Base-by-base conservation (phyloP, 2,113 vertebrate species). In the Irena cyanogastra region DNA sequence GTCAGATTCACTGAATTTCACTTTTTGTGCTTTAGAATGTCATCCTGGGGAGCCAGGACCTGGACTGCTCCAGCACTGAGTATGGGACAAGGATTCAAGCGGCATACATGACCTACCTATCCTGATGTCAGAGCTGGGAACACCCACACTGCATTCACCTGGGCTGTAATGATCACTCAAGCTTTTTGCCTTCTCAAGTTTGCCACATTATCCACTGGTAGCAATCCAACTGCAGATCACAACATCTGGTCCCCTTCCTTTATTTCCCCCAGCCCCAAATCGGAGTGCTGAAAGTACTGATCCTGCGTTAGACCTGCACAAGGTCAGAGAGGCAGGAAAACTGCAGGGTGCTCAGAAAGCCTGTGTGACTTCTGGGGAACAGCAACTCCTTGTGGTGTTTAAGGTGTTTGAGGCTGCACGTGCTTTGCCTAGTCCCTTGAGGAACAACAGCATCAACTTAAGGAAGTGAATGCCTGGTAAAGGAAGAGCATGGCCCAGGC, bases 81-180 rank as follows among this genome's bases (percentile, higher is more conserved):
- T 1, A 57, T 4, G 35, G 28, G 26, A 42, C 22, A 27, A 80
- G 37, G 42, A 65, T 37, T 26, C 30, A 28, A 21, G 22, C n/a
- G 30, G 11, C 6, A 3, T 4, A 18, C 0, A 1, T n/a, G 15
- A 41, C 8, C 57, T 24, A 21, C 4, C 20, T 53, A 26, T 44
- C 7, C 7, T 0, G 4, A 37, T 6, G 6, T 22, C 13, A 19
- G 6, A 24, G 16, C 19, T 59, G 42, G 11, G 39, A 61, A 26
- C 3, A 37, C 5, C 37, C 37, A 23, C 0, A 1, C 6, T 53
- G 65, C 12, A 2, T 39, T 63, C 16, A 49, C 31, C 41, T 19
- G 12, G 21, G 33, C 69, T 65, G 10, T 7, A 83, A 37, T 12
- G 23, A 22, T 15, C 41, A 17, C 4, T 45, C 4, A 64, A 30